These are phyloP conservation scores for Phocoena sinus DNA, from an alignment of 2,113 vertebrate species.

Conservation along the genomic window DNA sequence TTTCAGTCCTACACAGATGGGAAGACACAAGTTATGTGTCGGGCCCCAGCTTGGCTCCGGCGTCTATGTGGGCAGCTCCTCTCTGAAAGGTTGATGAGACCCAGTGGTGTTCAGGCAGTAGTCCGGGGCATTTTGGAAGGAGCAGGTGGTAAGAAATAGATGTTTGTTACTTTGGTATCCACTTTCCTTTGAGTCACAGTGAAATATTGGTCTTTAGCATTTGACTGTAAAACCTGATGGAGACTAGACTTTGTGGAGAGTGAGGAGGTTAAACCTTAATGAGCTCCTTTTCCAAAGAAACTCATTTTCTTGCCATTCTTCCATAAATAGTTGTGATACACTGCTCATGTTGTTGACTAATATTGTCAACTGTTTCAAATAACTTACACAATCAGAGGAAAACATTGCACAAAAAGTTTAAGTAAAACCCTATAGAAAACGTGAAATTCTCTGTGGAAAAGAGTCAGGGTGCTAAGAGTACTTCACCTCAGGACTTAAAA, in stretches of 20 bases:
- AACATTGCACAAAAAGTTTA: not conserved
- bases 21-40: constrained; percentile 53
- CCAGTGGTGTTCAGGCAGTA: constrained; percentile 90
- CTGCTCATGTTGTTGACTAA: not conserved
- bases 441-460: not conserved
- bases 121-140: constrained; percentile 90
- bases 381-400: not conserved
- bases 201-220: not conserved
- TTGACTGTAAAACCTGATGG: not conserved
- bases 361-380: not conserved
- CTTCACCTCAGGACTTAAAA: not conserved
- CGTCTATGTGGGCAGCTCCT: constrained; percentile 92
- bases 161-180: not conserved
- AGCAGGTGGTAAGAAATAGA: constrained; percentile 83
- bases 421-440: not conserved
- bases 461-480: not conserved
- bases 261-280: not conserved
- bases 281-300: not conserved
- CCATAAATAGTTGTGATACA: not conserved
- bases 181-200: not conserved
- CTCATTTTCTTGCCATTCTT: not conserved
- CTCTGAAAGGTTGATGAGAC: constrained; percentile 89
- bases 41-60: constrained; percentile 88
- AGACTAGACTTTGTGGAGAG: not conserved
- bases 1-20: constrained; percentile 28